Base-by-base conservation (phyloP, 2,888 invertebrate genomes). In the Drosophila kanekoi region DNA sequence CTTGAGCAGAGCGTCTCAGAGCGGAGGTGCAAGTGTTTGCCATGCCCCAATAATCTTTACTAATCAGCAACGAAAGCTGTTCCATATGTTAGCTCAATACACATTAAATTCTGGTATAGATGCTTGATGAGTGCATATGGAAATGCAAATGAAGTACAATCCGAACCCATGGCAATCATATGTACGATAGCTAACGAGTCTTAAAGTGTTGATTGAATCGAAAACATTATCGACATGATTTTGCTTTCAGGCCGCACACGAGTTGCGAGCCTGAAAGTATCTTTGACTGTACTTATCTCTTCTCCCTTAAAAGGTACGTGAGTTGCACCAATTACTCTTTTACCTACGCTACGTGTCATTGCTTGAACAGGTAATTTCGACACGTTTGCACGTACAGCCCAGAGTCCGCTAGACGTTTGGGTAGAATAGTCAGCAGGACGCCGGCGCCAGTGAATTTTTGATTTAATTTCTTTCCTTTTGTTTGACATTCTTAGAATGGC, bases 381-480 rank as follows among this genome's bases (percentile, higher is more conserved):
- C 76, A 87, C 76, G 85, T 79, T 74, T 48, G 20, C 79, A 75
- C 49, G 32, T 54, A 54, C 35, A 44, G 63, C 51, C 37, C 45
- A 33, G 49, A 72, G 67, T 28, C 63, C 48, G 53, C 54, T 52
- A 49, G 67, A 51, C 67, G 62, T 52, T 76, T 32, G 56, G 48
- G 49, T 16, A 65, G 59, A 62, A 59, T 52, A 72, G 70, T 66
- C 89, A 56, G 49, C 84, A 81, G 85, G 89, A 79, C 58, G 79
- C 78, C 79, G 90, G 90, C 90, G 90, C 89, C 89, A 75, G 73
- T 61, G 57, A 67, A 68, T 51, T 73, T 65, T 63, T 61, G 61
- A 67, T 63, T 71, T 62, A 66, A 67, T 70, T 79, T 79, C 75
- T 44, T 67, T 4, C 65, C 53, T 51, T 68, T 45, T 45, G 35